Evolutionary conservation across 2,113 vertebrate species (phyloP).

Genomic region (Odobenus rosmarus): DNA sequence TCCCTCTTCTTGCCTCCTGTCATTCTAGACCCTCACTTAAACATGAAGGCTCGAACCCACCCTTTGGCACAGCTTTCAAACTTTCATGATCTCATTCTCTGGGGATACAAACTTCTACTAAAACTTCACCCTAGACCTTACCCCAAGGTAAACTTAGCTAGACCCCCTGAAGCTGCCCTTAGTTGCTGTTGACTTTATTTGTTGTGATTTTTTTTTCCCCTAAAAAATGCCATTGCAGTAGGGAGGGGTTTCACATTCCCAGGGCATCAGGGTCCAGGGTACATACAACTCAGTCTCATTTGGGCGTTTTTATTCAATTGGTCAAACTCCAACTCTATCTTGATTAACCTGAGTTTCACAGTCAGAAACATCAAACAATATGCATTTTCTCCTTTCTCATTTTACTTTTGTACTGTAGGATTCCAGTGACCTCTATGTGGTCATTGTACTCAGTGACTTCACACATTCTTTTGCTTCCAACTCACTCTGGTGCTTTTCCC

Average conservation of each 20-base stretch:
- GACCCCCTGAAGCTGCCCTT: background rate
- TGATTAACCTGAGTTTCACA: background rate
- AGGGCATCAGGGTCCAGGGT: too few species aligned
- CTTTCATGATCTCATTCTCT: background rate
- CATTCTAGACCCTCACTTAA: rapidly evolving
- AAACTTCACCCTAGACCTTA: background rate
- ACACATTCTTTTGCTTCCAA: background rate
- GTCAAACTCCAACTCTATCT: background rate
- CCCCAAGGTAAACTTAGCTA: background rate
- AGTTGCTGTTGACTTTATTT: background rate
- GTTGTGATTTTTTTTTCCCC: background rate
- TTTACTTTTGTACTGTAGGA: rapidly evolving
- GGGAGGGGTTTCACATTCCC: background rate
- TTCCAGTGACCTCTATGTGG: background rate
- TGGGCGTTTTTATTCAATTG: background rate
- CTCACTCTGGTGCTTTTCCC: background rate
- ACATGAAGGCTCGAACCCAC: too few species aligned
- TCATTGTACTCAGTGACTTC: background rate
- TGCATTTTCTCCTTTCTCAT: rapidly evolving
- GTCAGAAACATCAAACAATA: background rate
- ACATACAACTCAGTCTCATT: background rate
- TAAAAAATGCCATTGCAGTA: background rate
- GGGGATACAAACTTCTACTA: background rate
- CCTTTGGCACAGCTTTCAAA: background rate
- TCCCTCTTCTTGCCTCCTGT: background rate